Conservation (phyloP, 2,113 vertebrate genomes). For the Nothoprocta perdicaria region DNA sequence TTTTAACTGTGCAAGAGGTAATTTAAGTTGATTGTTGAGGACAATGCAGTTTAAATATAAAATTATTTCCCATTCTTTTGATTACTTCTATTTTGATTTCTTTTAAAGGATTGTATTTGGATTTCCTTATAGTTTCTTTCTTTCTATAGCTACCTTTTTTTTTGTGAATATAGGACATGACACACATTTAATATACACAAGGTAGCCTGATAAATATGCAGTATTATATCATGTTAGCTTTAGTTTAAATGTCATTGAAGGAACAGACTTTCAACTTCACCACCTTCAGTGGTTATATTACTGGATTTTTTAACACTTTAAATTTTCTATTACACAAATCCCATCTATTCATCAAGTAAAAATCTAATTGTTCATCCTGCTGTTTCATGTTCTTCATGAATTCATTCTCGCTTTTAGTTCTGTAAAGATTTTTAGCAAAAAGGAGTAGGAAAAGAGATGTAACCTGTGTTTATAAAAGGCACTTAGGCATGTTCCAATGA, state of each 20-base stretch:
- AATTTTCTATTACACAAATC: constrained; percentile 43
- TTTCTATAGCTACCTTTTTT: not conserved
- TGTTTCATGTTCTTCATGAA: constrained; percentile 36
- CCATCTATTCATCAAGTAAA: constrained; percentile 45
- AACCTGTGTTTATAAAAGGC: constrained; percentile 21
- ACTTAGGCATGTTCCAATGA: not conserved
- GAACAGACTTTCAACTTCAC: constrained; percentile 31
- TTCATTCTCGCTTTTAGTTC: constrained; percentile 30
- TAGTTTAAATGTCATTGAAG: constrained; percentile 33
- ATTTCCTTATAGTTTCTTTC: not conserved
- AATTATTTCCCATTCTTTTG: not conserved
- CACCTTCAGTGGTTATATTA: constrained; percentile 36
- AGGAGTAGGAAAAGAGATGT: constrained; percentile 13
- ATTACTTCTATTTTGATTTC: not conserved
- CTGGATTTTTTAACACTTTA: constrained; percentile 35
- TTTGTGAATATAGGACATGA: not conserved
- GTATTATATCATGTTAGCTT: constrained; percentile 5
- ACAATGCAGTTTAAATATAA: not conserved
- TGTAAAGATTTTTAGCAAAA: constrained; percentile 27
- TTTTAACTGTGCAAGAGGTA: constrained; percentile 21
- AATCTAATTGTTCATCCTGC: constrained; percentile 21
- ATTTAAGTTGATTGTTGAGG: not conserved
- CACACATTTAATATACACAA: not conserved
- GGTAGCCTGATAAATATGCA: not conserved
- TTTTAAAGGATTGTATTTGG: not conserved